Evolutionary conservation across 2,113 vertebrate species (phyloP).

Genomic region (Melanotaenia duboulayi): DNA sequence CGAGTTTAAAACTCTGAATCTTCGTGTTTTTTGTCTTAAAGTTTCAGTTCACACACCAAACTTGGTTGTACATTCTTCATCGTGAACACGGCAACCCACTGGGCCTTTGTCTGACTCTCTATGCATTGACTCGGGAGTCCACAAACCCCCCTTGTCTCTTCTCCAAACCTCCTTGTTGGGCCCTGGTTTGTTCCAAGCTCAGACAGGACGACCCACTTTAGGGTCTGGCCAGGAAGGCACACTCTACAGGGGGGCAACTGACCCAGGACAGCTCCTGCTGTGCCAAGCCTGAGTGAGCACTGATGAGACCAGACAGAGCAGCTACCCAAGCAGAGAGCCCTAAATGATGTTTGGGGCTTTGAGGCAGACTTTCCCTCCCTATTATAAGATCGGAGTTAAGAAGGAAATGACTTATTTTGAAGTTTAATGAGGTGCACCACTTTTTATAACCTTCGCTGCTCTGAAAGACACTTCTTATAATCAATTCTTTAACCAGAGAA

Average conservation of each 20-base stretch:
- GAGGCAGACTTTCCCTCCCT: background rate
- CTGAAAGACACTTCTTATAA: too few relatives aligned
- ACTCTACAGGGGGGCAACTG: slow-evolving; percentile 50
- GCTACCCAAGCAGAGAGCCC: slow-evolving; percentile 34
- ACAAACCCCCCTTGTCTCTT: slow-evolving; percentile 19
- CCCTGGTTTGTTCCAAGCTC: slow-evolving; percentile 44
- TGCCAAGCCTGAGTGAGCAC: slow-evolving; percentile 38
- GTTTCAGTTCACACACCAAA: slow-evolving; percentile 7
- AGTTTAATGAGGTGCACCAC: slow-evolving; percentile 12
- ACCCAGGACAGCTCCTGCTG: slow-evolving; percentile 64
- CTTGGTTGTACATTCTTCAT: background rate
- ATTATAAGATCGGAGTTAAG: background rate
- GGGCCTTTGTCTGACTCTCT: slow-evolving; percentile 45
- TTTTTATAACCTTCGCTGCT: too few relatives aligned
- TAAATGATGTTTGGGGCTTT: slow-evolving; percentile 34
- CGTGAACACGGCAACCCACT: slow-evolving; percentile 15
- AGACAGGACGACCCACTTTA: slow-evolving; percentile 76
- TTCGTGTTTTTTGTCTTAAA: background rate
- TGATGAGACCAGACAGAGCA: slow-evolving; percentile 79
- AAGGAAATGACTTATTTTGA: slow-evolving; percentile 15
- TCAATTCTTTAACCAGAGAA: too few relatives aligned
- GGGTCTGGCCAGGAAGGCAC: slow-evolving; percentile 36
- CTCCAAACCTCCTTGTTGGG: slow-evolving; percentile 11
- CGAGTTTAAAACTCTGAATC: background rate
- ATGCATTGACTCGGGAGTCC: slow-evolving; percentile 6